Conservation (phyloP, 2,113 vertebrate genomes). For the Notarius quadriscutis region DNA sequence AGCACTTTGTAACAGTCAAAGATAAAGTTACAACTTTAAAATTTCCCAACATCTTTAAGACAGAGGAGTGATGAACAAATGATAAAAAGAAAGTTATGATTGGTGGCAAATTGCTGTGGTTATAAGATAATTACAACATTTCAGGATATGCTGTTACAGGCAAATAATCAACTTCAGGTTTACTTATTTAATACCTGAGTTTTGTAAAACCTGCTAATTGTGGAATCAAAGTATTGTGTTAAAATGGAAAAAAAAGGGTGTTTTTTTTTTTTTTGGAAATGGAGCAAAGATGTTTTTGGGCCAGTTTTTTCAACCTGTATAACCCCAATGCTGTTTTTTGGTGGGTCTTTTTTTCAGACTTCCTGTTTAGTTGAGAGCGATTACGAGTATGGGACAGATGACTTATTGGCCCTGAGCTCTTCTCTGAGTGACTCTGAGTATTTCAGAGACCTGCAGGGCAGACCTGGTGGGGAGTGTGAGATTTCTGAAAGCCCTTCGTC, state of each 20-base stretch:
- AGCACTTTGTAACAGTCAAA: not conserved
- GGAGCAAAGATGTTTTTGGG: not conserved
- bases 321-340: no score
- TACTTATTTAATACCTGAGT: not conserved
- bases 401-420: constrained; percentile 75
- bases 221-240: not conserved
- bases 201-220: not conserved
- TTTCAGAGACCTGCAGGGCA: constrained; percentile 76
- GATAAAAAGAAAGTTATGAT: not conserved
- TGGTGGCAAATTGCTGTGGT: not conserved
- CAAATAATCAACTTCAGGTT: not conserved
- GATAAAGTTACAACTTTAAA: not conserved
- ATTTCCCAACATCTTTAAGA: not conserved
- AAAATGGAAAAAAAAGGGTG: not conserved
- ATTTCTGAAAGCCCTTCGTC: not conserved
- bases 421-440: constrained; percentile 80
- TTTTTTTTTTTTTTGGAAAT: not conserved
- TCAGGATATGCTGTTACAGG: not conserved
- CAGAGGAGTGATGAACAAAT: not conserved
- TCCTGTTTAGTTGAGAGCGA: constrained; percentile 72
- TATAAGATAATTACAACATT: not conserved
- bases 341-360: constrained; percentile 68
- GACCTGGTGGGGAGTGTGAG: not conserved
- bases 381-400: constrained; percentile 71
- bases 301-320: not conserved